Percentiles rank a stretch among this genome's conserved stretches.
phyloP scores from a whole-genome alignment of 2,888 invertebrate species.

The Pseudococcus jackbeardsleyi region DNA sequence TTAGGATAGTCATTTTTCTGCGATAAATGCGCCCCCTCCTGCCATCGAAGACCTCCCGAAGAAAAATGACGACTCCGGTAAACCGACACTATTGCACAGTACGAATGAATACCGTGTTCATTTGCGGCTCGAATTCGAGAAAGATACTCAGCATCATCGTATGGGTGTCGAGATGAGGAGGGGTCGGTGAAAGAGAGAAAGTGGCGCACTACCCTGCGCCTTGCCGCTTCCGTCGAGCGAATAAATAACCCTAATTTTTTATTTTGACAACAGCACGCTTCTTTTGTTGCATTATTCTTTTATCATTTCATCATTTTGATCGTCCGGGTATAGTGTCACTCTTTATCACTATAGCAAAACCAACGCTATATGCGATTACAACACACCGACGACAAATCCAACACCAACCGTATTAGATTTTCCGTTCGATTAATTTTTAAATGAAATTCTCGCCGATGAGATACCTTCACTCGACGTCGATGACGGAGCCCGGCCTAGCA shows the following conservation, averaged over 20 bases:
- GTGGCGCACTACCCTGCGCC: neutral
- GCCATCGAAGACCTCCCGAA: neutral
- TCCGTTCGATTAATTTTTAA: constrained; percentile 54
- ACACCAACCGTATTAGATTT: constrained; percentile 27
- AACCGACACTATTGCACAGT: neutral
- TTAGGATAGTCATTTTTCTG: constrained; percentile 40
- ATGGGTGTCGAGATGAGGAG: too few relatives aligned
- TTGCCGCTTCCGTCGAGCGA: neutral
- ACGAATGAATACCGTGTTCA: neutral
- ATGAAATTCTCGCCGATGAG: constrained; percentile 27
- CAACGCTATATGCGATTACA: neutral
- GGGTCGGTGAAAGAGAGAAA: neutral
- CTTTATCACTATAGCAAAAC: constrained; percentile 6
- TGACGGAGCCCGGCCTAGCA: neutral
- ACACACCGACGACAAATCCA: neutral
- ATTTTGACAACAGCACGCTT: constrained; percentile 52
- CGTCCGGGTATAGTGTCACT: constrained; percentile 18
- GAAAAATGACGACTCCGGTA: constrained; percentile 14
- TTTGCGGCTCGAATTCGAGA: neutral
- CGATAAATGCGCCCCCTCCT: neutral
- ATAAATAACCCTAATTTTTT: constrained; percentile 55
- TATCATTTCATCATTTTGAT: constrained; percentile 55
- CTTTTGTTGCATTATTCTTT: constrained; percentile 46
- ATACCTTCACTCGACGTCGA: neutral
- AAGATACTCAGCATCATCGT: too few relatives aligned